Conservation (phyloP, 2,797 vertebrate genomes). For the Silurus lanzhouensis region DNA sequence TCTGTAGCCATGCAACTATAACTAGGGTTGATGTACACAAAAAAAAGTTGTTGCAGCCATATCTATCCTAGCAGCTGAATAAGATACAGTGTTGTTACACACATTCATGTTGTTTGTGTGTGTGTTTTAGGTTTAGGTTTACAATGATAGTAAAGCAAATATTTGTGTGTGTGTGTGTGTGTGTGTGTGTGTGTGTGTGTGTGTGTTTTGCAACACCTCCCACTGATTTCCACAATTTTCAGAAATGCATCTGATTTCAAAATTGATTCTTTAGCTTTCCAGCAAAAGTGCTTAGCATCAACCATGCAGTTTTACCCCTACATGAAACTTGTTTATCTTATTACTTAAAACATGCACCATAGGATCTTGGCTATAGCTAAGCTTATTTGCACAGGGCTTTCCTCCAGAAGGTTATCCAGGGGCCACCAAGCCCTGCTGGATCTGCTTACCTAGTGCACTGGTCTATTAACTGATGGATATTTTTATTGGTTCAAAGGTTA, state of each 20-base stretch:
- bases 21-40: background rate
- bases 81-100: background rate
- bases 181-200: background rate
- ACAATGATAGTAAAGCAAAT: too few species aligned
- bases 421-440: conserved; percentile 49
- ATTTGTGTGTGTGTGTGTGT: background rate
- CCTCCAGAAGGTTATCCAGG: conserved; percentile 60
- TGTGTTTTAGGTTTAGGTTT: background rate
- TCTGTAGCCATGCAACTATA: conserved; percentile 12
- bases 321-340: background rate
- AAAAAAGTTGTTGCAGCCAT: background rate
- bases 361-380: conserved; percentile 40
- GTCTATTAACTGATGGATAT: conserved; percentile 59
- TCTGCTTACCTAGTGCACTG: conserved; percentile 46
- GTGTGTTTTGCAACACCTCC: background rate
- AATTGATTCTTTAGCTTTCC: background rate
- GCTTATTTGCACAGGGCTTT: conserved; percentile 46
- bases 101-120: background rate
- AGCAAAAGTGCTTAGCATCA: background rate
- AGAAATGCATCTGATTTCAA: background rate
- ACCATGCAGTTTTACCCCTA: background rate
- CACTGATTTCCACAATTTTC: background rate
- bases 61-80: background rate
- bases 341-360: conserved; percentile 26
- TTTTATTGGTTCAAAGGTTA: conserved; percentile 66